Conservation (phyloP, 2,797 vertebrate species). For the Cossypha caffra region DNA sequence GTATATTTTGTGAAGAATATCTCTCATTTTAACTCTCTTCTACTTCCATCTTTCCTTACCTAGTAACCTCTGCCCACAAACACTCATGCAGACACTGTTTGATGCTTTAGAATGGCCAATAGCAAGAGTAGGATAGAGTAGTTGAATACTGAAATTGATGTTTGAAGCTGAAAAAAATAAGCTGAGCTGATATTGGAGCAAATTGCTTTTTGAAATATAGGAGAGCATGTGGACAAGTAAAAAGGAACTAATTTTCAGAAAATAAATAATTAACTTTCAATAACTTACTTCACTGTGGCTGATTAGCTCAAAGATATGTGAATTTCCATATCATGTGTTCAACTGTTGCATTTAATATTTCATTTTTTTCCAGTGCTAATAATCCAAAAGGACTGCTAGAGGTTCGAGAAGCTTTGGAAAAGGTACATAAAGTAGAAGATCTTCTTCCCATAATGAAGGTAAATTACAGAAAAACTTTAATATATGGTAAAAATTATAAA, state of each 20-base stretch:
- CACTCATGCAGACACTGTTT: not conserved
- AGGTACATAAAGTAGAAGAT: slow-evolving; percentile 95
- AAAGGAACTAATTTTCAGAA: not conserved
- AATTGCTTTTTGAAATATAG: not conserved
- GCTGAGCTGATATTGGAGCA: not conserved
- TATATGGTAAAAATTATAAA: not conserved
- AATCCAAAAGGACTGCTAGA: slow-evolving; percentile 91
- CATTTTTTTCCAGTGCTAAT: slow-evolving; percentile 82
- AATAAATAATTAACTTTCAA: not conserved
- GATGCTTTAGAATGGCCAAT: not conserved
- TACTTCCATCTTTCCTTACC: not conserved
- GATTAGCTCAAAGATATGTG: not conserved
- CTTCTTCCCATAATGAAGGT: slow-evolving; percentile 99
- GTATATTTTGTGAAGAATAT: not conserved
- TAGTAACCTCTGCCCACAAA: not conserved
- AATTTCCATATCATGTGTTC: not conserved
- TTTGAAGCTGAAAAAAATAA: not conserved
- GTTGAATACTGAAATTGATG: not conserved
- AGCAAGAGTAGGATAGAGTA: not conserved
- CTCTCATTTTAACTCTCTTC: not conserved
- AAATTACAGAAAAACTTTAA: slow-evolving; percentile 32
- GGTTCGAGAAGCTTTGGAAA: slow-evolving; percentile 93
- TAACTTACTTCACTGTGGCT: not conserved
- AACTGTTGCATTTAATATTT: not conserved
- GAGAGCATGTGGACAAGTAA: not conserved